A percentile compares a stretch with the other conserved stretches of the same genome.
These are phyloP conservation scores for Macaria notata DNA, from an alignment of 2,888 invertebrate species.

Conservation along the genomic window DNA sequence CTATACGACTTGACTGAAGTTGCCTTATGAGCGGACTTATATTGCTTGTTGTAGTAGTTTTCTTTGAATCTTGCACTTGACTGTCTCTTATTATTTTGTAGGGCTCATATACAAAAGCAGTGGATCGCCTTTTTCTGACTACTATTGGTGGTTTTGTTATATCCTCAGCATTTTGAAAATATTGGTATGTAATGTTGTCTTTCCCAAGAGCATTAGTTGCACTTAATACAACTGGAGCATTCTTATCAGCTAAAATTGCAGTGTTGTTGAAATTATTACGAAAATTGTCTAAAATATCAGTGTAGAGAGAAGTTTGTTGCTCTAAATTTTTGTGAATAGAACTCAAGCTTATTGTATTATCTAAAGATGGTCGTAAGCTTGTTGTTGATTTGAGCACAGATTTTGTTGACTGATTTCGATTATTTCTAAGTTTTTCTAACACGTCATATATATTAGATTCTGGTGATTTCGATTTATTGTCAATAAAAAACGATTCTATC, in stretches of 20 bases:
- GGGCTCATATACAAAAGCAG: conserved; percentile 71
- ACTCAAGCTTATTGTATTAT: conserved; percentile 6
- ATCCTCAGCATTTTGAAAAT: conserved; percentile 46
- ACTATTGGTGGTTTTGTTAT: conserved; percentile 37
- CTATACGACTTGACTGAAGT: conserved; percentile 64
- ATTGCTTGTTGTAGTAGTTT: conserved; percentile 63
- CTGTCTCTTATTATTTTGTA: conserved; percentile 74
- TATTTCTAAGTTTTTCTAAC: conserved; percentile 43
- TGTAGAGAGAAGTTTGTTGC: conserved; percentile 61
- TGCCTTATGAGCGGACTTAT: conserved; percentile 72
- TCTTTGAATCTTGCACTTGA: conserved; percentile 65
- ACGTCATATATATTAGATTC: conserved; percentile 41
- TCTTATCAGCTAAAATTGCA: conserved; percentile 9
- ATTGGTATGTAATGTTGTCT: conserved; percentile 39
- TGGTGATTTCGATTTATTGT: conserved; percentile 12
- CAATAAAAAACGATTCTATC: conserved; percentile 20
- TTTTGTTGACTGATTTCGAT: conserved; percentile 34
- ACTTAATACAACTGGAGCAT: conserved; percentile 16
- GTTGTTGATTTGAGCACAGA: conserved; percentile 31
- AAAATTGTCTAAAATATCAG: conserved; percentile 76
- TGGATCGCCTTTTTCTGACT: conserved; percentile 55
- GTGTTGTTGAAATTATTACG: conserved; percentile 34
- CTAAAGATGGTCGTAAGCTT: conserved; percentile 25
- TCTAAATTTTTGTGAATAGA: conserved; percentile 20
- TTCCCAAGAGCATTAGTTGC: conserved; percentile 6